Base-by-base conservation (phyloP, 2,797 vertebrate species). In the Amblyopsis hoosieri region DNA sequence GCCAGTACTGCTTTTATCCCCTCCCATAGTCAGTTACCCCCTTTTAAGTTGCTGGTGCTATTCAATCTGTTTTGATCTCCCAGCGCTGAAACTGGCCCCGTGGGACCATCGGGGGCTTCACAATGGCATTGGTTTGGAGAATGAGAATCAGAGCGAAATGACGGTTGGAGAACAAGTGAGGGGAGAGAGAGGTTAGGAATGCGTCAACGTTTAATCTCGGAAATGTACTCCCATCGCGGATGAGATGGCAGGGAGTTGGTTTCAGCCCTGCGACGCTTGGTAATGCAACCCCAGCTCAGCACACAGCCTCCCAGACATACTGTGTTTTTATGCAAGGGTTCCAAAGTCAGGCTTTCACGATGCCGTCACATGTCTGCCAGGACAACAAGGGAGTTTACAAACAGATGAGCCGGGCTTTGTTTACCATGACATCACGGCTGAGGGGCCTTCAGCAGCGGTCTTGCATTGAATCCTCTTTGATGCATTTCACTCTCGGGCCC, bases 391-490 rank as follows among this genome's bases (percentile, higher is more conserved):
- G 55, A 79, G 83, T 88, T 87, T 84, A 84, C 83, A 85, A 83
- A 86, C 83, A 83, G 62, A 64, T 57, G 10, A 59, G 79, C 72
- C 48, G 58, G 75, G 61, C 74, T 82, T 83, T 82, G 73, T 87
- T 92, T 92, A 89, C 90, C 90, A 91, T 92, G 90, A 92, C 90
- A 92, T 92, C 90, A 92, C 80, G 76, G 37, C 76, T 77, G 71
- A 76, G 76, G 75, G 72, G 85, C 84, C 85, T 88, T 79, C 69
- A 84, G 82, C 80, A 73, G 82, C 81, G 74, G 68, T 83, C 78
- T 79, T 57, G 79, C 85, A 82, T 67, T 23, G 12, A 83, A 89
- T 89, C 80, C 80, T 84, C 72, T 85, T 81, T 73, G 68, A 82
- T 67, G 60, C 60, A 49, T 64, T 47, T 60, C 61, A 65, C 15